Evolutionary conservation across 2,113 vertebrate species (phyloP).

Genomic region (Bostrychus sinensis): DNA sequence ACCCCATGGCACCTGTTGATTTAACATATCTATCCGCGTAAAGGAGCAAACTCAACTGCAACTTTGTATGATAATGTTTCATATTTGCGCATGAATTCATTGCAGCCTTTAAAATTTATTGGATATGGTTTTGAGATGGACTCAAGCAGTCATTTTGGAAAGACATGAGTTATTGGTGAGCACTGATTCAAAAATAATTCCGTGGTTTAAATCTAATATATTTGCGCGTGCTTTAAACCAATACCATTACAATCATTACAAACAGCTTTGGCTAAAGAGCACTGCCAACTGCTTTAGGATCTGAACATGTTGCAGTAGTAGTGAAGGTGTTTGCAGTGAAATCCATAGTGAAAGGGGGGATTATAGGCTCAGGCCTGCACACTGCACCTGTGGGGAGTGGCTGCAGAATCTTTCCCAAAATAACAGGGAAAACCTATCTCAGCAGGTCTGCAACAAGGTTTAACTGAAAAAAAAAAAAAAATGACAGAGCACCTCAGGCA

Average conservation of each 20-base stretch:
- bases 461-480: conserved; percentile 46
- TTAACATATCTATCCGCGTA: conserved; percentile 9
- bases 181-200: no score
- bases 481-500: conserved; percentile 38
- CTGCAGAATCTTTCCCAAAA: conserved; percentile 44
- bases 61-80: no score
- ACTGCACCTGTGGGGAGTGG: conserved; percentile 68
- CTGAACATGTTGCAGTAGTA: conserved; percentile 14
- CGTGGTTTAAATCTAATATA: no score
- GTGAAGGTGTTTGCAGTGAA: conserved; percentile 35
- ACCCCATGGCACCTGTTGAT: conserved; percentile 49
- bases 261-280: background rate
- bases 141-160: no score
- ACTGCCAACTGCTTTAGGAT: conserved; percentile 1
- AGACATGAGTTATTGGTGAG: no score
- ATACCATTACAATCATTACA: background rate
- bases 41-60: no score
- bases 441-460: conserved; percentile 51
- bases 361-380: conserved; percentile 63
- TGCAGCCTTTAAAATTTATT: no score
- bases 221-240: no score
- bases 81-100: no score
- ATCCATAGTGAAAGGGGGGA: conserved; percentile 53
- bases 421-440: conserved; percentile 45
- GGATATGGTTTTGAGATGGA: no score